Evolutionary conservation across 2,888 invertebrate species (phyloP).

Genomic region (Leistus spinibarbis): DNA sequence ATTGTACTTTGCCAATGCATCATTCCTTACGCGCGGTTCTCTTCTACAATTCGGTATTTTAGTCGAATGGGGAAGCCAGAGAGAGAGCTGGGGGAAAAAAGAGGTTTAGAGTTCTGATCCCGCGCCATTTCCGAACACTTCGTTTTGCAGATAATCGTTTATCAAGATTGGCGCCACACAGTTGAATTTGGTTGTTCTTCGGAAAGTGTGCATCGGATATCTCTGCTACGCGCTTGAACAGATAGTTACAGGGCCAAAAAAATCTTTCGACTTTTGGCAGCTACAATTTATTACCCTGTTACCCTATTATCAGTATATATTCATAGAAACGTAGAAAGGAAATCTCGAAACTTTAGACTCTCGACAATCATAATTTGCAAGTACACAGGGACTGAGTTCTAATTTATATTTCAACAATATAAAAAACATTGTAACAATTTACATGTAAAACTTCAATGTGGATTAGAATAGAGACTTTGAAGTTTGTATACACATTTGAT

Average conservation of each 20-base stretch:
- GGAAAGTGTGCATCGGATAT: neutral
- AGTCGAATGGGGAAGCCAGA: neutral
- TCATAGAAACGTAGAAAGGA: neutral
- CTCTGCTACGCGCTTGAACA: neutral
- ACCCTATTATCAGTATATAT: neutral
- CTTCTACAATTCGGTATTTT: slow-evolving; percentile 33
- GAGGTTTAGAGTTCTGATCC: slow-evolving; percentile 29
- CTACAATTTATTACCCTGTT: neutral
- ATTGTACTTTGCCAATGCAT: slow-evolving; percentile 37
- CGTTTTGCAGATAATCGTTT: slow-evolving; percentile 36
- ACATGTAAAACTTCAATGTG: no score
- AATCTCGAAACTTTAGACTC: neutral
- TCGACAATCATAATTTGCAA: neutral
- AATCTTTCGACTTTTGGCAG: neutral
- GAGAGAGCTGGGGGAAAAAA: slow-evolving; percentile 26
- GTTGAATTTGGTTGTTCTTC: neutral
- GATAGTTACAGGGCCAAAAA: neutral
- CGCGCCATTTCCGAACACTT: slow-evolving; percentile 29
- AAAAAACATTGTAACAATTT: no score
- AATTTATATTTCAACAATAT: no score
- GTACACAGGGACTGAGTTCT: no score
- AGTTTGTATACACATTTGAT: no score
- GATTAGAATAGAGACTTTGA: no score
- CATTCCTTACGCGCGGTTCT: slow-evolving; percentile 13
- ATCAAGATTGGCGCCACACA: slow-evolving; percentile 24